Evolutionary conservation across 2,888 invertebrate genomes (phyloP).

Genomic region (Drosophila cyrtoloma): DNA sequence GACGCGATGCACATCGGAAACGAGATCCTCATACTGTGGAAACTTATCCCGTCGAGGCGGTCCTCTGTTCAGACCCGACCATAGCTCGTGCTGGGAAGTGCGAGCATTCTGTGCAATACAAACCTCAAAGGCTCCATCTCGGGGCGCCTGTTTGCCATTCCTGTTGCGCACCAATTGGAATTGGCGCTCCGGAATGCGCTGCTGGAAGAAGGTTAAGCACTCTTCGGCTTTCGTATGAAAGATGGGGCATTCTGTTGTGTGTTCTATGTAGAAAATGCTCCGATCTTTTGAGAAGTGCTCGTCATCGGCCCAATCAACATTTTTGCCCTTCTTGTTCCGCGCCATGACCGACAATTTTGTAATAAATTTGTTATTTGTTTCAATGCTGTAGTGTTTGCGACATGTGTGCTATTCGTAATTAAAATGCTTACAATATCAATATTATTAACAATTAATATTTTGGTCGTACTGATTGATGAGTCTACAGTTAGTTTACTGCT

Average conservation of each 20-base stretch:
- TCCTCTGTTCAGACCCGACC: conserved; percentile 80
- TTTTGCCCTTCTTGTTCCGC: conserved; percentile 55
- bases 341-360: conserved; percentile 43
- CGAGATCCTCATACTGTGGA: conserved; percentile 68
- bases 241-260: conserved; percentile 82
- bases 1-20: conserved; percentile 74
- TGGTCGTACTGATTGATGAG: conserved; percentile 57
- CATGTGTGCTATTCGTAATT: conserved; percentile 35
- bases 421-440: conserved; percentile 26
- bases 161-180: conserved; percentile 78
- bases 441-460: conserved; percentile 54
- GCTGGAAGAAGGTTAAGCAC: conserved; percentile 65
- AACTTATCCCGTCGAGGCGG: conserved; percentile 84
- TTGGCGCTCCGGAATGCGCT: conserved; percentile 73
- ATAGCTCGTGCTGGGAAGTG: conserved; percentile 72
- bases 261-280: conserved; percentile 82
- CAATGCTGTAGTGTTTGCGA: conserved; percentile 15
- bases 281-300: conserved; percentile 78
- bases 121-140: conserved; percentile 82
- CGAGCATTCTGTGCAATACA: conserved; percentile 81
- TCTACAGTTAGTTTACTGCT: conserved; percentile 44
- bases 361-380: conserved; percentile 11
- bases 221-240: conserved; percentile 81
- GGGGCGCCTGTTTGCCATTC: conserved; percentile 69
- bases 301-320: conserved; percentile 80